Percentiles rank a stretch among this genome's conserved stretches.
phyloP scores from a whole-genome alignment of 1,140 invertebrate genomes.

The Holcopasites calliopsidis region DNA sequence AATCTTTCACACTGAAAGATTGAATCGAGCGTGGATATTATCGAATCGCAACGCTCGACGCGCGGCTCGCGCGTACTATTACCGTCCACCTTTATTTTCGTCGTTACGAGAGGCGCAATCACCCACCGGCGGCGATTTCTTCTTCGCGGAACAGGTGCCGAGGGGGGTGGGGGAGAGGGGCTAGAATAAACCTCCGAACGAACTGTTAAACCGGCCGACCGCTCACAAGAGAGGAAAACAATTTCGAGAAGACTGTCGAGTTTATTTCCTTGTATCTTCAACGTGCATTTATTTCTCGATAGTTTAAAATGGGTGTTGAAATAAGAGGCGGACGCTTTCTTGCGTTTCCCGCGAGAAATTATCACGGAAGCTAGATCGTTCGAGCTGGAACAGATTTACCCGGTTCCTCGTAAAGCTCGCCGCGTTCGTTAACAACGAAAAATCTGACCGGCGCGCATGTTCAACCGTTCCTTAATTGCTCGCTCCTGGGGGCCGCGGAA shows the following conservation, averaged over 20 bases:
- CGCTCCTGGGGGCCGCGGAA: neutral
- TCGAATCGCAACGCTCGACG: slow-evolving; percentile 5
- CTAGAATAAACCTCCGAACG: neutral
- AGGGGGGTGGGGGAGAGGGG: no score
- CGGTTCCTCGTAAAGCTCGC: neutral
- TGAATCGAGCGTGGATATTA: slow-evolving; percentile 3
- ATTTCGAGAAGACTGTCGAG: no score
- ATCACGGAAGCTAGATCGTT: slow-evolving; percentile 31
- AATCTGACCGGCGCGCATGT: neutral
- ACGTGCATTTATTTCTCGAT: no score
- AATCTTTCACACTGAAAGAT: neutral
- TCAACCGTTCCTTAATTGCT: slow-evolving; percentile 31
- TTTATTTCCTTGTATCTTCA: no score
- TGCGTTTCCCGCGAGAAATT: no score
- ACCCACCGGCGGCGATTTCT: neutral
- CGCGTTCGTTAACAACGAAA: slow-evolving; percentile 17
- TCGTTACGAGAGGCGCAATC: slow-evolving; percentile 10
- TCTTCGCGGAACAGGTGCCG: slow-evolving; percentile 19
- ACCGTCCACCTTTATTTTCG: neutral
- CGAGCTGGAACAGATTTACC: neutral
- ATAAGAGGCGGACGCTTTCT: no score
- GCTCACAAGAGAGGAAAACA: no score
- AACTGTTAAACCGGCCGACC: no score
- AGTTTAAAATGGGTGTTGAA: no score
- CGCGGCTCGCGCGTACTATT: slow-evolving; percentile 2